Base-by-base conservation (phyloP, 2,797 vertebrate genomes). In the Rhynchonycteris naso region DNA sequence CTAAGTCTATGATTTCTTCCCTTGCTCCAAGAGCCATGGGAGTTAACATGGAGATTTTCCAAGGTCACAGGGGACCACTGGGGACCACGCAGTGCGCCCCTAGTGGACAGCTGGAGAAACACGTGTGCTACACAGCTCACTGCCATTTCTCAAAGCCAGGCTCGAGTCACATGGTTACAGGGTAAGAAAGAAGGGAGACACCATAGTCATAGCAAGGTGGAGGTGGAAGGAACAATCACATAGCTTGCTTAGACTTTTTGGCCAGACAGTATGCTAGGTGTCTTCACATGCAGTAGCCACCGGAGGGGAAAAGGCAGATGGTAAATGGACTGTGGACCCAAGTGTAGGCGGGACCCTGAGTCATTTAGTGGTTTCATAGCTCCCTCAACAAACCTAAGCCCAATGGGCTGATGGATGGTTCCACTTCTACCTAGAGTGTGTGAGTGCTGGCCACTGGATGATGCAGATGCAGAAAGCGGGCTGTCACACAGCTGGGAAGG, bases 131-230 rank as follows among this genome's bases (percentile, higher is more conserved):
- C 43, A 30, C 58, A 54, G 47, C 26, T 43, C 56, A 15, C 2
- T 14, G 12, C 30, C 30, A 13, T 21, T 75, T 74, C 43, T 61
- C 38, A 74, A 33, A 87, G 80, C 26, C 35, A 1, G 26, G 47
- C 35, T 30, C 38, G 47, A 38, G 58, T 83, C 14, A 2, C 6
- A 0, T 0, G 6, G 10, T 12, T 9, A 72, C 19, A 4, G 0
- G 16, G 30, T 18, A 16, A 52, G 15, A 47, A 82, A 56, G n/a
- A 52, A 79, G 38, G 47, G 30, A n/a, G 72, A 54, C 30, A 35
- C 65, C 26, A 4, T 12, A 5, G 82, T 30, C 58, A 5, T 0
- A 24, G 58, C 63, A 30, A 74, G 43, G 4, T 21, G 11, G 47
- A 65, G 54, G 58, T 38, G 43, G 65, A 63, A 63, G 18, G 22